Conservation (phyloP, 2,113 vertebrate species). For the Carassius auratus region DNA sequence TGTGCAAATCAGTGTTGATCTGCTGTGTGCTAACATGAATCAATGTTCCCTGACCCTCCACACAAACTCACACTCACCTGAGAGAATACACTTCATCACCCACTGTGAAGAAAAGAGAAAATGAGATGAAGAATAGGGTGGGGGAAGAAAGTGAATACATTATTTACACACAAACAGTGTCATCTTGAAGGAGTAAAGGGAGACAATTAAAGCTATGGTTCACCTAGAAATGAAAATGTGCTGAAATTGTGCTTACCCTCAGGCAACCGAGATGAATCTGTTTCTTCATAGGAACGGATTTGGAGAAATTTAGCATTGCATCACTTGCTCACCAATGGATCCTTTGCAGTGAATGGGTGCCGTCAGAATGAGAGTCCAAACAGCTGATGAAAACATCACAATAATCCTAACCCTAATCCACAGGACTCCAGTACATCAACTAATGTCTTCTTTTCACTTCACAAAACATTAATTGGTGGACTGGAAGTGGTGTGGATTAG, state of each 20-base stretch:
- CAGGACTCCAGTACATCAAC: too few relatives aligned
- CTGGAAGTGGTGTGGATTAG: too few relatives aligned
- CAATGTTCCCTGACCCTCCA: not conserved
- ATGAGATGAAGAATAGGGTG: not conserved
- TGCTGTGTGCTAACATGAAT: constrained; percentile 2
- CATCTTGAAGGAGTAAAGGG: not conserved
- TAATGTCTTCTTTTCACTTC: too few relatives aligned
- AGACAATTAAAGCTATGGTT: not conserved
- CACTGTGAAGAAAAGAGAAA: not conserved
- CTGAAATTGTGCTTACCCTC: too few relatives aligned
- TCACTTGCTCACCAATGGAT: not conserved
- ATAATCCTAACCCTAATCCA: too few relatives aligned
- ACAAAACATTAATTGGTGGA: too few relatives aligned
- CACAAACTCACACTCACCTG: not conserved
- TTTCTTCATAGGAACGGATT: too few relatives aligned
- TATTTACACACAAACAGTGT: not conserved
- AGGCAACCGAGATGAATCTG: too few relatives aligned
- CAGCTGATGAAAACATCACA: too few relatives aligned
- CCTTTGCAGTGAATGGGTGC: not conserved
- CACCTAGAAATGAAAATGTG: not conserved
- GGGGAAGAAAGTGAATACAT: not conserved
- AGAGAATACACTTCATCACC: constrained; percentile 11
- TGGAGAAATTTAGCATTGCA: not conserved
- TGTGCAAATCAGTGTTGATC: constrained; percentile 10
- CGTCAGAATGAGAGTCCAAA: not conserved